A percentile compares a stretch with the other conserved stretches of the same genome.
Evolutionary conservation across 2,888 invertebrate genomes (phyloP).

Genomic region (Desoria tigrina): DNA sequence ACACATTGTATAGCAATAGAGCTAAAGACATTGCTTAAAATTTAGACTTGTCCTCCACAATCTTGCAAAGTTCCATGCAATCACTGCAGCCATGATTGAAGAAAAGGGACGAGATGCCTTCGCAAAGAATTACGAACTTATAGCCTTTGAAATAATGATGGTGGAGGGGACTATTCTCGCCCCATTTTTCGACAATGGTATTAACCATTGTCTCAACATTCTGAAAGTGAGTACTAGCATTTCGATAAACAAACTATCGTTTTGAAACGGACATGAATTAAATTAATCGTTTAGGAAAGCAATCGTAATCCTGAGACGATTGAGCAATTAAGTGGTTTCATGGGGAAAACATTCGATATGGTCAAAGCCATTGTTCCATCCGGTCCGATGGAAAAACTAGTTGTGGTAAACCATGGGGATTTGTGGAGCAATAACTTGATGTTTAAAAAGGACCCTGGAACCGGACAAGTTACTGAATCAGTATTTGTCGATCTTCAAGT

Average conservation of each 20-base stretch:
- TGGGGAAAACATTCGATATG: slow-evolving; percentile 6
- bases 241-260: not conserved
- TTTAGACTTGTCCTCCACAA: slow-evolving; percentile 22
- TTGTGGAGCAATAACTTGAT: slow-evolving; percentile 33
- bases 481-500: slow-evolving; percentile 28
- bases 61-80: slow-evolving; percentile 33
- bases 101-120: slow-evolving; percentile 23
- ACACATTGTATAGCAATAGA: not conserved
- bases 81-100: slow-evolving; percentile 24
- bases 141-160: slow-evolving; percentile 8
- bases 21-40: not conserved
- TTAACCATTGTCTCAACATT: slow-evolving; percentile 16
- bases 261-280: too few relatives aligned
- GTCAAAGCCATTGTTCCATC: not conserved
- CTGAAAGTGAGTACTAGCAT: slow-evolving; percentile 20
- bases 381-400: slow-evolving; percentile 2
- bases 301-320: slow-evolving; percentile 25
- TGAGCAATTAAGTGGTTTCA: not conserved
- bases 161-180: not conserved
- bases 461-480: slow-evolving; percentile 10
- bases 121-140: slow-evolving; percentile 14
- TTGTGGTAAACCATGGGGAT: slow-evolving; percentile 33
- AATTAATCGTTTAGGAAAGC: not conserved
- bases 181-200: slow-evolving; percentile 12
- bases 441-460: slow-evolving; percentile 7